These are phyloP conservation scores for Nasonia giraulti DNA, from an alignment of 1,140 invertebrate species.

Conservation along the genomic window DNA sequence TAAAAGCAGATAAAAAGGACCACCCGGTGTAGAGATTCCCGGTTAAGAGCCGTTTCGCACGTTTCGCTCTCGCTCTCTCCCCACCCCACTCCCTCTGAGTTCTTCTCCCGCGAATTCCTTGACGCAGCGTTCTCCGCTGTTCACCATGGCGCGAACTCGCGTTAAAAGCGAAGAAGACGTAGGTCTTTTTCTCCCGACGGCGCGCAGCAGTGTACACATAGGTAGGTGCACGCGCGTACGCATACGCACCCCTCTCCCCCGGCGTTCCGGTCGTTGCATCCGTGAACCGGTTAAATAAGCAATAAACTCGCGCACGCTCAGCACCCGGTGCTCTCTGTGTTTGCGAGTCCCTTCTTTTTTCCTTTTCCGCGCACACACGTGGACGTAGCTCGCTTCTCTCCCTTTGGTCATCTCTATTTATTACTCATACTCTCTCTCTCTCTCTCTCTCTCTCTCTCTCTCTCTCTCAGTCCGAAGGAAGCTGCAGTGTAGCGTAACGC, in stretches of 20 bases:
- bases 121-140: slow-evolving; percentile 52
- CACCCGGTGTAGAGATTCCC: slow-evolving; percentile 25
- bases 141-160: slow-evolving; percentile 48
- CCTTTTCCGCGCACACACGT: not conserved
- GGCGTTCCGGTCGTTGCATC: slow-evolving; percentile 37
- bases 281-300: slow-evolving; percentile 58
- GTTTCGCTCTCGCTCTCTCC: not conserved
- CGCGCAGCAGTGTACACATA: not conserved
- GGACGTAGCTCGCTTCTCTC: slow-evolving; percentile 6
- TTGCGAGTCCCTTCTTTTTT: not conserved
- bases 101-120: slow-evolving; percentile 31
- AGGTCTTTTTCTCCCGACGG: slow-evolving; percentile 11
- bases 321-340: not conserved
- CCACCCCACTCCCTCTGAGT: not conserved
- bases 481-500: slow-evolving; percentile 37
- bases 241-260: not conserved
- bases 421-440: not conserved
- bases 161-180: slow-evolving; percentile 14
- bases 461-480: not conserved
- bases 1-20: slow-evolving; percentile 23
- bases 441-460: not conserved
- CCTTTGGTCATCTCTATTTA: slow-evolving; percentile 8
- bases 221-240: not conserved
- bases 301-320: slow-evolving; percentile 50
- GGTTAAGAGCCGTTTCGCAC: slow-evolving; percentile 10